These are phyloP conservation scores for Aulostomus chinensis DNA, from an alignment of 2,797 vertebrate species.

Conservation along the genomic window DNA sequence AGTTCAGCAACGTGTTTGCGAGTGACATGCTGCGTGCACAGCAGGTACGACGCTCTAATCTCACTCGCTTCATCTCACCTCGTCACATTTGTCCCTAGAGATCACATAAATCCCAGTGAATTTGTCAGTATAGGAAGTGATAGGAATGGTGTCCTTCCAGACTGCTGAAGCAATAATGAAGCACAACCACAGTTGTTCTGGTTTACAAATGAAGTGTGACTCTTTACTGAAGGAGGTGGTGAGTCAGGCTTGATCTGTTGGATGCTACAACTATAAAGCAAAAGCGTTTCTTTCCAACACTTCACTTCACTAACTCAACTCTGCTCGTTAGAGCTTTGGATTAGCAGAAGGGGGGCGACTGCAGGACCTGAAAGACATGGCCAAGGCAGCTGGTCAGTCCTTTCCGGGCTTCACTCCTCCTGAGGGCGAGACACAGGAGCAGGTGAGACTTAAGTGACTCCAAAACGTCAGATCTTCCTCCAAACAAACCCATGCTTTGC, in stretches of 20 bases:
- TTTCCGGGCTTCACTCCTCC: constrained; percentile 87
- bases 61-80: too few species aligned
- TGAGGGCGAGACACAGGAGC: constrained; percentile 86
- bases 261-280: too few species aligned
- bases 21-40: constrained; percentile 88
- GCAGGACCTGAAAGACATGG: constrained; percentile 85
- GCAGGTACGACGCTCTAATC: constrained; percentile 74
- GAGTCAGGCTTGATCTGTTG: constrained; percentile 46
- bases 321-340: constrained; percentile 85
- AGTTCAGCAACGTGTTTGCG: constrained; percentile 86
- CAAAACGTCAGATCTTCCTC: neutral
- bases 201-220: constrained; percentile 78
- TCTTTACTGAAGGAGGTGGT: constrained; percentile 89
- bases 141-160: constrained; percentile 67
- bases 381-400: constrained; percentile 81
- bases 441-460: constrained; percentile 73
- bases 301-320: too few species aligned
- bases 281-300: too few species aligned
- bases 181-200: constrained; percentile 80
- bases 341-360: constrained; percentile 84
- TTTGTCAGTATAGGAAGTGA: neutral
- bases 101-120: too few species aligned
- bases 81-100: too few species aligned
- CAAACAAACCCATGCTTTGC: too few species aligned
- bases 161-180: constrained; percentile 85